Evolutionary conservation across 2,113 vertebrate species (phyloP), one percentile per base, ranked within the genome.

Genomic region (Hylia prasina): DNA sequence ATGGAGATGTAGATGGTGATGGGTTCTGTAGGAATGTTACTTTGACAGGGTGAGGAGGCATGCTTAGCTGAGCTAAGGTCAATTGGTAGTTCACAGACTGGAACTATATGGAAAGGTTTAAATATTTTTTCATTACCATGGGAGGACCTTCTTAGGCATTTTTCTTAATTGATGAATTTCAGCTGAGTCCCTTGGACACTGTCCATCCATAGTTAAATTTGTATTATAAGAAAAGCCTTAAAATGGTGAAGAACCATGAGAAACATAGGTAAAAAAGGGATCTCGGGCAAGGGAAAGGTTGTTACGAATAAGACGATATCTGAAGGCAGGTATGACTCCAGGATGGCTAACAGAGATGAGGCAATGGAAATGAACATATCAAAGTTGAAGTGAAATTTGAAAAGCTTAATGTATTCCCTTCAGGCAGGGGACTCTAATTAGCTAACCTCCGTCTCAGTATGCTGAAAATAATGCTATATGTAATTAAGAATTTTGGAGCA

Each of bases 401-500:
- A 75, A 75, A 79, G 18, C 18, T 47, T 85, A 50, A 39, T 51
- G 18, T 54, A 10, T 71, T 87, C 47, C 61, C 21, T 85, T 79
- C 33, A 35, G 56, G 48, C 21, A 25, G 51, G 31, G 88, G 61
- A 22, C 53, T 69, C 44, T 50, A 50, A 31, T 16, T 40, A 19
- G n/a, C 25, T 82, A 14, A 90, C 31, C 28, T 39, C 28, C 0
- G 0, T 90, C 40, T 90, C 7, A 1, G 27, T 15, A 13, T 56
- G 33, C 71, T 64, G 57, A 31, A 85, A 79, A 35, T 50, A 40
- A 35, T 88, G 47, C 4, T 23, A 30, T 3, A 9, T 65, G 28
- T 70, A 63, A 45, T 70, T 23, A 63, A 72, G 35, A 66, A 50
- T 51, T 84, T 37, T 42, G 39, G 25, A 66, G 28, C 17, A n/a